These are phyloP conservation scores for Meganola albula DNA, from an alignment of 2,888 invertebrate species.

Conservation along the genomic window DNA sequence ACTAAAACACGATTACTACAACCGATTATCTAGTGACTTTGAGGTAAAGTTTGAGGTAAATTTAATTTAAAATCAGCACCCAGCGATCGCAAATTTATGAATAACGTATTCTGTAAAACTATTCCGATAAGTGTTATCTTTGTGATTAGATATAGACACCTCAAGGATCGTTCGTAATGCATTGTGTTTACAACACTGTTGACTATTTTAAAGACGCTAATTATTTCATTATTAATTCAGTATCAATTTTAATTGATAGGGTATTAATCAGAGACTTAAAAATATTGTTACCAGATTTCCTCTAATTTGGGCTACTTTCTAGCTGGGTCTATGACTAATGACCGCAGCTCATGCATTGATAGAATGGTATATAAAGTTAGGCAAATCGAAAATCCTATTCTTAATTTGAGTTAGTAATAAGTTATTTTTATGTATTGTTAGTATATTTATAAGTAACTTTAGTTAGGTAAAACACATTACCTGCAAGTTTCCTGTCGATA, in stretches of 20 bases:
- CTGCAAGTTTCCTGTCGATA: slow-evolving; percentile 77
- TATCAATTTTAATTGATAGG: too few species aligned
- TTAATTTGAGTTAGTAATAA: too few species aligned
- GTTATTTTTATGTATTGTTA: too few species aligned
- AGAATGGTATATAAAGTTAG: too few species aligned
- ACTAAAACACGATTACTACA: slow-evolving; percentile 10
- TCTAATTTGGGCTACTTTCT: too few species aligned
- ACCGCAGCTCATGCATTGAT: too few species aligned
- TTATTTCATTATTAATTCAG: too few species aligned
- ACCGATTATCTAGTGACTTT: neutral
- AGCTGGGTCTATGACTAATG: too few species aligned
- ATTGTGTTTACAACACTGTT: slow-evolving; percentile 10
- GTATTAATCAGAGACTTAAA: too few species aligned
- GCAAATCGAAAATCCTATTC: too few species aligned
- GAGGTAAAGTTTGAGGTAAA: neutral
- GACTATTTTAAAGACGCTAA: slow-evolving; percentile 1
- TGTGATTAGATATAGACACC: slow-evolving; percentile 63
- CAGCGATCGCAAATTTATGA: slow-evolving; percentile 34
- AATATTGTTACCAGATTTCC: too few species aligned
- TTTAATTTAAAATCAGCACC: slow-evolving; percentile 6
- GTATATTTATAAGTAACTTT: too few species aligned
- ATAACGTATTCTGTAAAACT: slow-evolving; percentile 46
- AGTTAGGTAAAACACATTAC: slow-evolving; percentile 35
- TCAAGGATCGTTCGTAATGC: slow-evolving; percentile 54
- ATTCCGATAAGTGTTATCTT: slow-evolving; percentile 59